These are phyloP conservation scores for Cantharis flavilabris DNA, from an alignment of 2,888 invertebrate species.

Conservation along the genomic window DNA sequence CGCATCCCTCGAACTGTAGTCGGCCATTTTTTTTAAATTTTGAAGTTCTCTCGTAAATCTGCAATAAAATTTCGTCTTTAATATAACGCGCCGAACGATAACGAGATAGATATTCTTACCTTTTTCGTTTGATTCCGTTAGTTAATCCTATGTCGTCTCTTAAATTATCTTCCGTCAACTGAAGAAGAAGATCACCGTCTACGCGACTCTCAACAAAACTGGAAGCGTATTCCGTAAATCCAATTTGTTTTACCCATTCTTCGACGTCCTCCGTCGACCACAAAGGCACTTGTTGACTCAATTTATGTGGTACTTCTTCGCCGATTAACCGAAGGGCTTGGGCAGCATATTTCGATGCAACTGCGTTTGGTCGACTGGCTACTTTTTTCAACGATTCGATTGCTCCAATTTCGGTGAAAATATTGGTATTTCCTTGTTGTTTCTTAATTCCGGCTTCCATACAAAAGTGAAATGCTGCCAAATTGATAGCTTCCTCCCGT, in stretches of 20 bases:
- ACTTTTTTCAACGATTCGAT: constrained; percentile 94
- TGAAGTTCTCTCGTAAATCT: constrained; percentile 92
- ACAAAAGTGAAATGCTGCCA: constrained; percentile 98
- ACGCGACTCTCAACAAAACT: constrained; percentile 91
- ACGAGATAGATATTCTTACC: constrained; percentile 56
- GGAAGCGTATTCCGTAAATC: constrained; percentile 81
- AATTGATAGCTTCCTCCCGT: constrained; percentile 91
- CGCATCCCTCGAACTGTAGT: constrained; percentile 92
- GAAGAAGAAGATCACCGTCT: constrained; percentile 93
- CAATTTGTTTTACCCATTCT: constrained; percentile 98
- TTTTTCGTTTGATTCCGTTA: constrained; percentile 91
- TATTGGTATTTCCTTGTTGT: constrained; percentile 86
- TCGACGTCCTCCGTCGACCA: constrained; percentile 97
- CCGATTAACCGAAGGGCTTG: constrained; percentile 91
- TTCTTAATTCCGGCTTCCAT: constrained; percentile 99
- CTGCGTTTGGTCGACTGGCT: constrained; percentile 96
- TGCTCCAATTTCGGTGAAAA: constrained; percentile 93
- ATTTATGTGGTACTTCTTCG: constrained; percentile 95
- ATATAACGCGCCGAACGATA: background rate
- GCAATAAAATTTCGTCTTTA: constrained; percentile 19
- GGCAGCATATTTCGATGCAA: constrained; percentile 95
- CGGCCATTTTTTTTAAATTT: constrained; percentile 93
- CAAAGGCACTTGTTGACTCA: constrained; percentile 96
- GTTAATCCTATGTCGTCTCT: constrained; percentile 89
- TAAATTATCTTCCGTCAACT: constrained; percentile 90